Conservation (phyloP, 92 coral and sea anemone genomes). For the Zoanthus sociatus region DNA sequence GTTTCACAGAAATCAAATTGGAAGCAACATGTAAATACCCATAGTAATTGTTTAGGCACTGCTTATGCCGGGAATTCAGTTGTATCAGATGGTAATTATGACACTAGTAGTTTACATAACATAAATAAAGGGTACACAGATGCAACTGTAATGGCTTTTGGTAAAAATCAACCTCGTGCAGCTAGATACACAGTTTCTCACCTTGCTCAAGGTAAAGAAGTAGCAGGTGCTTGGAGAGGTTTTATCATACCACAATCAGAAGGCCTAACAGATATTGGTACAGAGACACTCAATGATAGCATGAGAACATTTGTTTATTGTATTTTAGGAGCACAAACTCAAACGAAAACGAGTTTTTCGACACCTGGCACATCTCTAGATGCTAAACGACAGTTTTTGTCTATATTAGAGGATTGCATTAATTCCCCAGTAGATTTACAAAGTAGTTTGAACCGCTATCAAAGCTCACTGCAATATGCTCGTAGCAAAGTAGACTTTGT, state of each 20-base stretch:
- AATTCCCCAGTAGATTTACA: not conserved
- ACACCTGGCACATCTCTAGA: not conserved
- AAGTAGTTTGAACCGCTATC: not conserved
- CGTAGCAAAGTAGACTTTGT: not conserved
- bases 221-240: conserved; percentile 13
- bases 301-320: conserved; percentile 8
- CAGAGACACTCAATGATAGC: not conserved
- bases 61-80: not conserved
- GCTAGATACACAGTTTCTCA: not conserved
- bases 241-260: not conserved
- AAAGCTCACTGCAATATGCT: not conserved
- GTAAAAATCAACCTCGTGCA: not conserved
- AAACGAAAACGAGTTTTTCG: not conserved
- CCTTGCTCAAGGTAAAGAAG: not conserved
- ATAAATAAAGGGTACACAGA: not conserved
- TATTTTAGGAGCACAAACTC: conserved; percentile 11
- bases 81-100: not conserved
- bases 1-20: not conserved
- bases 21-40: not conserved
- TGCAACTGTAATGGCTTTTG: not conserved
- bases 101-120: not conserved
- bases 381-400: not conserved
- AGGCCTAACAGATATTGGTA: not conserved
- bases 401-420: not conserved
- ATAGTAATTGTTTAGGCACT: not conserved